Base-by-base conservation (phyloP, 1,140 invertebrate species). In the Sycobia sp. region DNA sequence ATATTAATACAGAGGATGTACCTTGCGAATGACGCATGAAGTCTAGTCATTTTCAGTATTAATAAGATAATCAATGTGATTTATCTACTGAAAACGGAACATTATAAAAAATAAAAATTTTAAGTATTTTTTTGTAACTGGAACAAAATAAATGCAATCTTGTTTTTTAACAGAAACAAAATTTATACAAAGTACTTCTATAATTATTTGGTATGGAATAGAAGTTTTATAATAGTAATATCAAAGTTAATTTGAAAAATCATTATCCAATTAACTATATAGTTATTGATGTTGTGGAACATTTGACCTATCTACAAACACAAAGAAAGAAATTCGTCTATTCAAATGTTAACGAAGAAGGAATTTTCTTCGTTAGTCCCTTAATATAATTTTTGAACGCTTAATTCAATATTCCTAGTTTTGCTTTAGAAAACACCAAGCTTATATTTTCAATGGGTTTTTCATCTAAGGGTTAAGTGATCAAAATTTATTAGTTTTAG, bases 41-140 rank as follows among this genome's bases (percentile, higher is more conserved):
- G 67, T 70, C 69, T 70, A 70, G 69, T 70, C 69, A 67, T 67
- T 47, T 61, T 32, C 57, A 68, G 69, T 68, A 70, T 70, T 70
- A 65, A 62, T 64, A 64, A 57, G 55, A 13, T 53, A 58, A 58
- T 39, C 36, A 44, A 38, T 58, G 44, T 61, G 36, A 41, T 61
- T 61, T 61, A 44, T 54, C 23, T 41, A 46, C 32, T 46, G 39
- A 16, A 29, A 27, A 54, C 44, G 36, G 18, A 43, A 50, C 43
- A 46, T 22, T 29, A 22, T 50, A 34, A 29, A 61, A 29, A 56
- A 56, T n/a, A 39, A 44, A 27, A 56, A 56, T 44, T 56, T 29
- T 44, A 56, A 56, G 54, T 27, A 18, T 25, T 14, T 49, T 58
- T 47, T 55, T 60, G 29, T 23, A 51, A 51, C 8, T 50, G 16